Evolutionary conservation across 1,140 invertebrate species (phyloP), one percentile per base, ranked within the genome.

Genomic region (Hyposmocoma kahamanoa): DNA sequence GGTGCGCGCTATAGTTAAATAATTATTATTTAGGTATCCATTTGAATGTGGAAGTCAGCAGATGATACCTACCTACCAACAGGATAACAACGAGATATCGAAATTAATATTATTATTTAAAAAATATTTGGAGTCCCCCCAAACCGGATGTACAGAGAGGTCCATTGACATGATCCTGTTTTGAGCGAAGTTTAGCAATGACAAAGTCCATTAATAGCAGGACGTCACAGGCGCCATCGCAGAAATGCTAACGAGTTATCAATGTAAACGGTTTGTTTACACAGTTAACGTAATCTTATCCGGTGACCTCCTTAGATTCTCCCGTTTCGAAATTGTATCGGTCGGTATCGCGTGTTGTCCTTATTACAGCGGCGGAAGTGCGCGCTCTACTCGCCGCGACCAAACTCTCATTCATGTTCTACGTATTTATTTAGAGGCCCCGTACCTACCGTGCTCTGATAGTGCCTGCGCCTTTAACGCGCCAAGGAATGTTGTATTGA

Each of bases 201-300:
- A 56, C 55, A 62, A 54, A 59, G 54, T 48, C 49, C 50, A 48
- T 66, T 56, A 51, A 62, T 64, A 57, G 50, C 62, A 45, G 50
- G 52, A 60, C 58, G 61, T 70, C 63, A 68, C 55, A 72, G 76
- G 75, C 72, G 76, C 69, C 72, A 70, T 67, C 72, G 75, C 72
- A 72, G 70, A 77, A 77, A 77, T 67, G 61, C 70, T 71, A 76
- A 65, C 65, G 53, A 72, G 67, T 76, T 84, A 84, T 84, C 75
- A 79, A 79, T 76, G 73, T 79, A 74, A 79, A 77, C 76, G 74
- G 71, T 77, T 79, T 81, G 77, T 82, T 84, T 84, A 84, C 78
- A 78, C 78, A 75, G 78, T 78, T 71, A 79, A 72, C 68, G 78
- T 82, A 81, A 82, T 84, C 78, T 82, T 84, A 84, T 84, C 81